Percentiles rank a stretch among this genome's conserved stretches.
Conservation (phyloP, 1,140 invertebrate species). For the Ctenoplectra terminalis region DNA sequence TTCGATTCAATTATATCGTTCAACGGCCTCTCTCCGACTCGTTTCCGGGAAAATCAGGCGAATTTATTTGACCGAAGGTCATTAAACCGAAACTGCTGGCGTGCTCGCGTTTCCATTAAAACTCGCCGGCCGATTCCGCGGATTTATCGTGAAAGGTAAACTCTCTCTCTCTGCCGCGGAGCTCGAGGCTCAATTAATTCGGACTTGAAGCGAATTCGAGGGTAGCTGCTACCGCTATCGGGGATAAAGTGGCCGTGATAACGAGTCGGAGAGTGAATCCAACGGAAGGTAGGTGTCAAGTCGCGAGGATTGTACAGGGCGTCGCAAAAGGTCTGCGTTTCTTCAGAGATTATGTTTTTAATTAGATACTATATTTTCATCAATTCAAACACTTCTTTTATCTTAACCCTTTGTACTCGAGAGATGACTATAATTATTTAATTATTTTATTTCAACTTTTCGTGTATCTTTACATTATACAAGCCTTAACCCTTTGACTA, state of each 20-base stretch:
- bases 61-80: constrained; percentile 44
- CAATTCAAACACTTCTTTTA: no score
- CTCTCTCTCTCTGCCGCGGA: constrained; percentile 12
- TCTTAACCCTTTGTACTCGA: no score
- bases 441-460: no score
- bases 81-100: constrained; percentile 42
- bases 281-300: no score
- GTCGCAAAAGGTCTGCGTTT: no score
- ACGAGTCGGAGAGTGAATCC: constrained; percentile 5
- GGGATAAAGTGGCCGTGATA: constrained; percentile 22
- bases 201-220: constrained; percentile 16
- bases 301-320: no score
- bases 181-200: constrained; percentile 41
- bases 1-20: constrained; percentile 48
- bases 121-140: constrained; percentile 23
- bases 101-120: constrained; percentile 44
- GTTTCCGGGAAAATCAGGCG: constrained; percentile 34
- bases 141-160: constrained; percentile 45
- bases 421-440: not conserved
- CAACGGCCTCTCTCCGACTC: not conserved
- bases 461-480: no score
- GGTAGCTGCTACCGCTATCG: not conserved
- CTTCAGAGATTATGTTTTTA: no score
- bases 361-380: no score
- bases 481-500: no score